Conservation (phyloP, 2,113 vertebrate genomes). For the Xiphophorus maculatus region DNA sequence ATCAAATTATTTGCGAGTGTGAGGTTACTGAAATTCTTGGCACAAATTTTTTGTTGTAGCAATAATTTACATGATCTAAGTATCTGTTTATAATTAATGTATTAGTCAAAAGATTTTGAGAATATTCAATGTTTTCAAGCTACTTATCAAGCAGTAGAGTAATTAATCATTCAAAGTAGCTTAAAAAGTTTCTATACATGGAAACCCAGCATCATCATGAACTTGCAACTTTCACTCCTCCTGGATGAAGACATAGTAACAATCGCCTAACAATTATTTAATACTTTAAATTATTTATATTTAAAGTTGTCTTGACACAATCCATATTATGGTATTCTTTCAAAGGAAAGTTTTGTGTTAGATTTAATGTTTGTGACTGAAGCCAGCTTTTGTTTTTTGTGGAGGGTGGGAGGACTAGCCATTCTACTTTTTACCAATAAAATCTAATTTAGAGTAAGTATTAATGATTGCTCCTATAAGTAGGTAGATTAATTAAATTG, state of each 20-base stretch:
- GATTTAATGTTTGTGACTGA: neutral
- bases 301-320: too few relatives aligned
- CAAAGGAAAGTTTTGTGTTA: neutral
- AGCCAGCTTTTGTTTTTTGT: neutral
- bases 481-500: constrained; percentile 64
- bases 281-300: too few relatives aligned
- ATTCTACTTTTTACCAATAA: constrained; percentile 34
- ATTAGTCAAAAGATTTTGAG: constrained; percentile 22
- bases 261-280: too few relatives aligned
- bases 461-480: constrained; percentile 55
- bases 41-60: constrained; percentile 38
- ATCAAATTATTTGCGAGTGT: constrained; percentile 37
- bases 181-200: too few relatives aligned
- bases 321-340: neutral
- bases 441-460: constrained; percentile 58
- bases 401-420: neutral
- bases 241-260: too few relatives aligned
- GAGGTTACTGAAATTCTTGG: constrained; percentile 25
- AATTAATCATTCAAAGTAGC: too few relatives aligned
- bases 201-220: too few relatives aligned
- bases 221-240: too few relatives aligned
- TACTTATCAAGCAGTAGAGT: too few relatives aligned
- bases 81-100: constrained; percentile 24
- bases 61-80: constrained; percentile 59
- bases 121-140: constrained; percentile 31